A percentile compares a stretch with the other conserved stretches of the same genome.
phyloP scores from a whole-genome alignment of 1,140 invertebrate genomes.

The Gonatopus flavifemur region DNA sequence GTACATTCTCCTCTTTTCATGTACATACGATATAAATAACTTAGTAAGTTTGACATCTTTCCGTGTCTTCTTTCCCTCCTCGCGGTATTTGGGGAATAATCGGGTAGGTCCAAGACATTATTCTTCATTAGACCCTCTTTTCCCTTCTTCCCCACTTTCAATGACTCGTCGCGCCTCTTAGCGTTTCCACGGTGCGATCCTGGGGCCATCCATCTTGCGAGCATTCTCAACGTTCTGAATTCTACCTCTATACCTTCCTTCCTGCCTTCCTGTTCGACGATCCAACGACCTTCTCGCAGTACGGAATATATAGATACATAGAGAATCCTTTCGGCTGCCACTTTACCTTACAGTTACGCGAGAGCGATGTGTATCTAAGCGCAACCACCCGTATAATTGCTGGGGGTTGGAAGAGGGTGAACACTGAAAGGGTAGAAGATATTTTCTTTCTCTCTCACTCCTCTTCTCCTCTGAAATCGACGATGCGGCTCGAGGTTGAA shows the following conservation, averaged over 20 bases:
- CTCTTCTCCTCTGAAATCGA: too few species aligned
- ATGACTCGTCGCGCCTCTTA: constrained; percentile 53
- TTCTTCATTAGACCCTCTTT: constrained; percentile 44
- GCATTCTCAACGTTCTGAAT: constrained; percentile 18
- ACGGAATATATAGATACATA: too few species aligned
- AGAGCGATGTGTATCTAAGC: constrained; percentile 53
- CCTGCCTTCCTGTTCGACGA: constrained; percentile 1
- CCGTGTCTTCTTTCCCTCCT: too few species aligned
- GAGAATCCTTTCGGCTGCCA: constrained; percentile 17
- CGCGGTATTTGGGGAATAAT: constrained; percentile 18
- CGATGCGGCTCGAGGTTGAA: constrained; percentile 29
- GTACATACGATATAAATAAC: too few species aligned
- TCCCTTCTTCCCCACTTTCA: constrained; percentile 41
- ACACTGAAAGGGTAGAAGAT: too few species aligned
- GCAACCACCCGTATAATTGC: constrained; percentile 56
- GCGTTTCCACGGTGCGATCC: constrained; percentile 39
- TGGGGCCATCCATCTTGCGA: constrained; percentile 45
- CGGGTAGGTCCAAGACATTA: constrained; percentile 34
- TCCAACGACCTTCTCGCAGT: constrained; percentile 12
- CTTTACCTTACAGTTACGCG: constrained; percentile 50
- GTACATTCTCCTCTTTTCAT: too few species aligned
- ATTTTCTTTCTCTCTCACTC: not conserved
- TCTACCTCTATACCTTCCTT: constrained; percentile 13
- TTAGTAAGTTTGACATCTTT: too few species aligned
- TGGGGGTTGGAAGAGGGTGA: constrained; percentile 33